Conservation (phyloP, 1,140 invertebrate genomes). For the Hermetia illucens region DNA sequence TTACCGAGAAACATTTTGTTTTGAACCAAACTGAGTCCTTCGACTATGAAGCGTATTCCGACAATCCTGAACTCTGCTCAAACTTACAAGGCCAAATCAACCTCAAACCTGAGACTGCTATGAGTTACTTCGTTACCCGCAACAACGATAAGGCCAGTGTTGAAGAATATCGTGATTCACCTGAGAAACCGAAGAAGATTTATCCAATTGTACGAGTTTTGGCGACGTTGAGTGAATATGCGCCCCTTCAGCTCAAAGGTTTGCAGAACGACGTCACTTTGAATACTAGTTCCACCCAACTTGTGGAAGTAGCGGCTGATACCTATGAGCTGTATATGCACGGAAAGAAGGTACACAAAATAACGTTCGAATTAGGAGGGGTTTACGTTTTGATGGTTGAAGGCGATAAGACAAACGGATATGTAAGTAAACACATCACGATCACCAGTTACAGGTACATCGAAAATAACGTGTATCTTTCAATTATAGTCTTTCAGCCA, state of each 20-base stretch:
- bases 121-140: slow-evolving; percentile 32
- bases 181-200: slow-evolving; percentile 8
- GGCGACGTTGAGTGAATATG: slow-evolving; percentile 9
- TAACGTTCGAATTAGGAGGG: slow-evolving; percentile 36
- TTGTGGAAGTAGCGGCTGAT: slow-evolving; percentile 26
- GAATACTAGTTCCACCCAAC: slow-evolving; percentile 16
- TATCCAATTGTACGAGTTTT: slow-evolving; percentile 11
- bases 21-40: slow-evolving; percentile 1
- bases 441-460: slow-evolving; percentile 53
- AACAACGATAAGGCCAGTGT: slow-evolving; percentile 7
- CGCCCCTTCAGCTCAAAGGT: neutral
- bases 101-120: slow-evolving; percentile 22
- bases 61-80: slow-evolving; percentile 8
- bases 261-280: no score
- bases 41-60: slow-evolving; percentile 8
- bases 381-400: slow-evolving; percentile 40
- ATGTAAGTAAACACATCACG: slow-evolving; percentile 31
- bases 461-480: slow-evolving; percentile 48
- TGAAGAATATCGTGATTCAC: slow-evolving; percentile 16
- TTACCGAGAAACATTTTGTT: slow-evolving; percentile 13
- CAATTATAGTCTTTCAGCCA: slow-evolving; percentile 46
- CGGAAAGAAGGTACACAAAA: slow-evolving; percentile 8
- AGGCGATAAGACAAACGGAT: slow-evolving; percentile 11
- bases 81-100: slow-evolving; percentile 10
- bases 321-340: slow-evolving; percentile 27